Evolutionary conservation across 2,113 vertebrate genomes (phyloP), one percentile per base, ranked within the genome.

Genomic region (Pyrgilauda ruficollis): DNA sequence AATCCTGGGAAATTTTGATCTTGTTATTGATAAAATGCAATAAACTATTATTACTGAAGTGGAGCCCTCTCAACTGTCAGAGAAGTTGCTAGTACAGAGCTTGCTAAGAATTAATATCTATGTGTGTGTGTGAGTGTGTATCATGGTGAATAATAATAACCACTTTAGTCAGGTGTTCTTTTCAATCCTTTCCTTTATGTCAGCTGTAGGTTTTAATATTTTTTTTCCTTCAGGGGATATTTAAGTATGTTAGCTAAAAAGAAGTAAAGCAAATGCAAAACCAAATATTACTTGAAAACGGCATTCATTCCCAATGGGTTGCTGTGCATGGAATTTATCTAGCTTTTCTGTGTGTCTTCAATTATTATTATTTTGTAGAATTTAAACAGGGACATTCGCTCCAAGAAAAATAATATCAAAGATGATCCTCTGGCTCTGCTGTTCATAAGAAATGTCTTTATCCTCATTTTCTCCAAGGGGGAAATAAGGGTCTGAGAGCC

Each of bases 201-300:
- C 73, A 93, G 94, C 91, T 83, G 64, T 80, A 92, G 37, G 50
- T 90, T 95, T 93, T 90, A 90, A 90, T 94, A 83, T 72, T 84
- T 86, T 90, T 88, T 86, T 74, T 61, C 89, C 94, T 94, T 69
- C 84, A 72, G 95, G 93, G 80, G 59, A 68, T 96, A 95, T 93
- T 97, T 94, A 96, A 96, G 58, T 58, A 58, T 41, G 63, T 90
- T 93, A 79, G 86, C 70, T 91, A 64, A 87, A 83, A 90, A 93
- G 63, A 92, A 67, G 21, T 44, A 96, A 96, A 96, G 89, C 47
- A 92, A 92, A 95, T 89, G 73, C 67, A 89, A 93, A 97, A 93
- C 31, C 83, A 97, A 96, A 94, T 94, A 95, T 58, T 77, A 83
- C 84, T 96, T 96, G 89, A 96, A 92, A 93, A 91, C 11, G 0